phyloP scores from a whole-genome alignment of 2,888 invertebrate genomes.

The Diachrysia chrysitis region DNA sequence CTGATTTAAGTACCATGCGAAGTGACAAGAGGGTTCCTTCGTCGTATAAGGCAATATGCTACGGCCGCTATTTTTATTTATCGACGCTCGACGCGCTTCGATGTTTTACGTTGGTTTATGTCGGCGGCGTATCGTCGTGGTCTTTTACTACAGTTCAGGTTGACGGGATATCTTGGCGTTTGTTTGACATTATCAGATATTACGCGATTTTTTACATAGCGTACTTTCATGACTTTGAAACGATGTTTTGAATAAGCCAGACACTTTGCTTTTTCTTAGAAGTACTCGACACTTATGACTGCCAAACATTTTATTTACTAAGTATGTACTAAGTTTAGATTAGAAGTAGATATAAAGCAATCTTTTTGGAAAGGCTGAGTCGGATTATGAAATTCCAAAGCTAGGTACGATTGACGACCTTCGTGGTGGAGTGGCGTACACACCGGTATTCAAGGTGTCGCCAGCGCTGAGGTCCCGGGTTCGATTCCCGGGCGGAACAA shows the following conservation, averaged over 20 bases:
- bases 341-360: neutral
- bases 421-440: no score
- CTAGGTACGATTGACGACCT: no score
- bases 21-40: constrained; percentile 79
- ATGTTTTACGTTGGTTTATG: constrained; percentile 61
- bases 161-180: constrained; percentile 32
- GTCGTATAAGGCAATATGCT: constrained; percentile 84
- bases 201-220: neutral
- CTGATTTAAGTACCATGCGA: constrained; percentile 82
- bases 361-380: neutral
- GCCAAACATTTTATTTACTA: neutral
- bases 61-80: constrained; percentile 80
- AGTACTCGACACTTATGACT: neutral
- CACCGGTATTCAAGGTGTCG: no score
- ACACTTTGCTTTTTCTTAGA: neutral
- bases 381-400: no score
- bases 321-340: neutral
- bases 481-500: no score
- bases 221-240: neutral
- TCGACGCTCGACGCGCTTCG: constrained; percentile 64
- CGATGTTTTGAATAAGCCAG: neutral
- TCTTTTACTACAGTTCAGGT: constrained; percentile 27
- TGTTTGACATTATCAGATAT: constrained; percentile 30
- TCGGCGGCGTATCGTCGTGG: constrained; percentile 52
- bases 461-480: no score